Evolutionary conservation across 2,113 vertebrate species (phyloP).

Genomic region (Dunckerocampus dactyliophorus): DNA sequence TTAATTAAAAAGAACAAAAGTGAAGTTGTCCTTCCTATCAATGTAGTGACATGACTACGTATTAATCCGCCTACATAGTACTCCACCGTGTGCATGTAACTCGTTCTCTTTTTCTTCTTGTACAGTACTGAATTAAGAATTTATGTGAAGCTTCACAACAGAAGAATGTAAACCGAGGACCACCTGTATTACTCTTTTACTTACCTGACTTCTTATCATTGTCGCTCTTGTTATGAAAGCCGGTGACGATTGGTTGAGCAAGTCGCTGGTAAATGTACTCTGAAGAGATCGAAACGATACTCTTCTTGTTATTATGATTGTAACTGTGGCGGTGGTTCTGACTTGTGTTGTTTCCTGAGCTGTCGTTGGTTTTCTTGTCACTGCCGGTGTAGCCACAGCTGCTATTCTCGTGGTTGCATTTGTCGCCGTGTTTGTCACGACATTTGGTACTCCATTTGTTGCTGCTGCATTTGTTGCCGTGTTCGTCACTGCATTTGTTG

Average conservation of each 20-base stretch:
- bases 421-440: neutral
- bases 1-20: too few relatives aligned
- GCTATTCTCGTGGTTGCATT: neutral
- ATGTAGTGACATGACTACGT: too few relatives aligned
- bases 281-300: slow-evolving; percentile 6
- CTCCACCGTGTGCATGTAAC: too few relatives aligned
- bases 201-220: slow-evolving; percentile 1
- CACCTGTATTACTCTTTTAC: neutral
- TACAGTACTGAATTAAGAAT: too few relatives aligned
- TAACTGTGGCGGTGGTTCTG: too few relatives aligned
- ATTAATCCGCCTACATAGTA: too few relatives aligned
- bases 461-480: neutral
- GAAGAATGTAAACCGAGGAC: too few relatives aligned
- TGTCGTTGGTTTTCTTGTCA: neutral
- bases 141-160: too few relatives aligned
- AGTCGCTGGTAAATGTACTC: slow-evolving; percentile 10
- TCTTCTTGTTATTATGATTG: neutral
- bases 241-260: slow-evolving; percentile 6
- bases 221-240: neutral
- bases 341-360: neutral
- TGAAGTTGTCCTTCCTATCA: too few relatives aligned
- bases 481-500: neutral
- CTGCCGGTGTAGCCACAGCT: neutral
- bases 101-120: too few relatives aligned
- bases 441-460: neutral